Percentiles rank a stretch among this genome's conserved stretches.
Conservation (phyloP, 2,113 vertebrate genomes). For the Equus quagga region DNA sequence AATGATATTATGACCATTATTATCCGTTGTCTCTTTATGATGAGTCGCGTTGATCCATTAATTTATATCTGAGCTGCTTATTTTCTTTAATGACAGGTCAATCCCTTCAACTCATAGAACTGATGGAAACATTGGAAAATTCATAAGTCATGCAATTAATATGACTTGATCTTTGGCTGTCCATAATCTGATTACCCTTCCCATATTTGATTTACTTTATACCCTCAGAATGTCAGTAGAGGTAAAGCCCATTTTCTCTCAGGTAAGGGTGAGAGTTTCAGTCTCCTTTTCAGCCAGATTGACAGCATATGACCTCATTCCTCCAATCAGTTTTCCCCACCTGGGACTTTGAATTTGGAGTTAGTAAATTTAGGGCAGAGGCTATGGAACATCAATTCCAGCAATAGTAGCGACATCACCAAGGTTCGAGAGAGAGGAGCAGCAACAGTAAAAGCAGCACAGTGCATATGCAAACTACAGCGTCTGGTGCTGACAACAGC, state of each 20-base stretch:
- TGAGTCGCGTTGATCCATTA: neutral
- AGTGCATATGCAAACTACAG: fast-evolving
- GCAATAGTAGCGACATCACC: neutral
- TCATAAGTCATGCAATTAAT: neutral
- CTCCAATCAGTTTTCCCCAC: neutral
- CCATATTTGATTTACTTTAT: neutral
- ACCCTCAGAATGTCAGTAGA: neutral
- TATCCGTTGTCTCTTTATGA: neutral
- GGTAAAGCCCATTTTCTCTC: neutral
- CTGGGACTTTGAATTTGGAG: neutral
- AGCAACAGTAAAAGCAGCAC: neutral
- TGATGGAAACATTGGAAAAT: neutral
- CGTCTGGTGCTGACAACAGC: neutral
- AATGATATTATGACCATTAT: neutral
- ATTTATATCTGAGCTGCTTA: neutral
- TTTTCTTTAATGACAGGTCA: neutral
- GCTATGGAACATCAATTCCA: neutral
- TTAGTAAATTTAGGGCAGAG: neutral
- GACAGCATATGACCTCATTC: fast-evolving
- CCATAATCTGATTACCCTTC: neutral
- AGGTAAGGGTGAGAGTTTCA: neutral
- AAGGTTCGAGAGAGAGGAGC: too few species aligned
- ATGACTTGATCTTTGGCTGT: neutral
- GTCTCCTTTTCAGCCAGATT: neutral
- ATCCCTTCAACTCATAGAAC: neutral